Base-by-base conservation (phyloP, 2,888 invertebrate genomes). In the Cotesia congregata region DNA sequence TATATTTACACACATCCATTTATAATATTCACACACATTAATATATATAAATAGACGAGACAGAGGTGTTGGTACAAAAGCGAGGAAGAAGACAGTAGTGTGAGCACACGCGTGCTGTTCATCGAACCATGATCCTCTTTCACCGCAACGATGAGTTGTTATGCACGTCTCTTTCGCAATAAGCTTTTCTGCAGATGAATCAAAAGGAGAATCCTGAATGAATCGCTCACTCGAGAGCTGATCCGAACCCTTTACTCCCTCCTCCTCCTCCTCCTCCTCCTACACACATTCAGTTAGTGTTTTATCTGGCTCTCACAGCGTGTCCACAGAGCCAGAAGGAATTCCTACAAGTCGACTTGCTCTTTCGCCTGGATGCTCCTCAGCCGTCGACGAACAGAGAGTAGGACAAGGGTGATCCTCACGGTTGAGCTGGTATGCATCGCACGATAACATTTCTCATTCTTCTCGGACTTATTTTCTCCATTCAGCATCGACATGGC, bases 181-280 rank as follows among this genome's bases (percentile, higher is more conserved):
- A 61, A 17, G 71, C 15, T 20, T 65, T 61, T 60, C 65, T 50
- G 12, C 50, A 50, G 76, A 61, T 72, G 72, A 76, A 61, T 38
- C 61, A 71, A 67, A 59, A 76, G 60, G 61, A 67, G 76, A 76
- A 76, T 76, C 61, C 67, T 72, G 76, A 76, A 76, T 76, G 76
- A 76, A 76, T 76, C 76, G 72, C 72, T 76, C 76, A 76, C 67
- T 61, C 72, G 67, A 40, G 60, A 71, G 72, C 17, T 60, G 60
- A 30, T 30, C 30, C 30, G 30, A 30, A n/a, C 60, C 70, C 60
- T 61, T 69, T 69, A 17, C 69, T 59, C 39, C 5, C n/a, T 12
- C 15, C 9, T 15, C 0, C 39, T 4, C 5, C n/a, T 12, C 15
- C 9, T 15, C 0, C 39, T 4, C n/a, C 67, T 38, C 38, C 7